Evolutionary conservation across 2,888 invertebrate genomes (phyloP).

Genomic region (Andrena praecox): DNA sequence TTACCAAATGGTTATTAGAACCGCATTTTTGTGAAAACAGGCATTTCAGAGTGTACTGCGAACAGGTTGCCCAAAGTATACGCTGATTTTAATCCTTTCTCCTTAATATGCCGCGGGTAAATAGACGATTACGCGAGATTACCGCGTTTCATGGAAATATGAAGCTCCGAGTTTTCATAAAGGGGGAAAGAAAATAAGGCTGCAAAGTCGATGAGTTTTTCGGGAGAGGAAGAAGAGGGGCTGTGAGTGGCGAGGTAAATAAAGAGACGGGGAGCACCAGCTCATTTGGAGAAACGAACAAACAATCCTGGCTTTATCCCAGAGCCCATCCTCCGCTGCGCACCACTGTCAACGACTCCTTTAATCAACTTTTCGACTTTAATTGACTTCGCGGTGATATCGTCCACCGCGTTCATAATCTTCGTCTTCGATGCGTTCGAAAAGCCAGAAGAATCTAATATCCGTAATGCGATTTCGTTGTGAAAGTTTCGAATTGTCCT

Average conservation of each 20-base stretch:
- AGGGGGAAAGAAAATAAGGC: conserved; percentile 31
- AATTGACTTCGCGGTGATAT: conserved; percentile 61
- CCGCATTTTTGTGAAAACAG: neutral
- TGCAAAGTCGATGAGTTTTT: conserved; percentile 33
- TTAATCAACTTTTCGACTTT: conserved; percentile 70
- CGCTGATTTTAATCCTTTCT: conserved; percentile 2
- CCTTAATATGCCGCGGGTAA: conserved; percentile 13
- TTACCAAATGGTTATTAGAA: neutral
- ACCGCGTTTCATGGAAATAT: conserved; percentile 26
- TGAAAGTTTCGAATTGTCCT: neutral
- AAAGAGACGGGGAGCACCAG: conserved; percentile 50
- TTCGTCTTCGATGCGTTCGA: neutral
- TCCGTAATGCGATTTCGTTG: neutral
- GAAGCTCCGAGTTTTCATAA: conserved; percentile 26
- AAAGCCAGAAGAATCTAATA: neutral
- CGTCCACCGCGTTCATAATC: conserved; percentile 26
- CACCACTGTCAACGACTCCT: conserved; percentile 51
- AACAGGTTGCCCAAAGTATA: neutral
- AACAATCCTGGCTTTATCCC: conserved; percentile 62
- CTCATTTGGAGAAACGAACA: conserved; percentile 69
- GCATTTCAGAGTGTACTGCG: neutral
- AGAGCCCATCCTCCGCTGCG: conserved; percentile 19
- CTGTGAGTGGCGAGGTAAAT: conserved; percentile 56
- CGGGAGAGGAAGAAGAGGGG: conserved; percentile 18
- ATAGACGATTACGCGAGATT: conserved; percentile 21